Percentiles rank a stretch among this genome's conserved stretches.
Conservation (phyloP, 2,888 invertebrate species). For the Lymantria dispar region DNA sequence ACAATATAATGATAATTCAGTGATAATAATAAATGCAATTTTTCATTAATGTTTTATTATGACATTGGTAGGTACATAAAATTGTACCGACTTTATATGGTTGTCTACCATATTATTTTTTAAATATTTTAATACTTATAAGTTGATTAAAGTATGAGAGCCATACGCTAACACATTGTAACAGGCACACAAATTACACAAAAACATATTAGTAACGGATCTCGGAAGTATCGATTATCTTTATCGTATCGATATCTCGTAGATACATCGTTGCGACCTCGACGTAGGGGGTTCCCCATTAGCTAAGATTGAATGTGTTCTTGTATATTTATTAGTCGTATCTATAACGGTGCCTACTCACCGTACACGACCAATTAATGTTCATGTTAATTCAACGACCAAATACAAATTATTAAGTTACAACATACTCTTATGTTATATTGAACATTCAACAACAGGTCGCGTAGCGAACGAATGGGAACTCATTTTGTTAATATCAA, state of each 20-base stretch:
- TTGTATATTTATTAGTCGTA: conserved; percentile 5
- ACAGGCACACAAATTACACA: conserved; percentile 15
- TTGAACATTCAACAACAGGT: no score
- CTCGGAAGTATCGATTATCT: conserved; percentile 36
- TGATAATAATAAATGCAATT: no score
- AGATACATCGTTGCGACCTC: conserved; percentile 10
- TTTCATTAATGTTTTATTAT: no score
- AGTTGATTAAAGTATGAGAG: neutral
- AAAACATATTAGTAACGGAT: conserved; percentile 31
- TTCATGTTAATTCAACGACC: neutral
- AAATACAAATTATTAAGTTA: no score
- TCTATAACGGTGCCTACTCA: conserved; percentile 4
- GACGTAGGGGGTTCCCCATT: conserved; percentile 31
- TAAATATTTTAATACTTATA: no score
- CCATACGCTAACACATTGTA: conserved; percentile 7
- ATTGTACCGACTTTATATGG: no score
- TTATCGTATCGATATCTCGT: conserved; percentile 17
- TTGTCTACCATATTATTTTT: no score
- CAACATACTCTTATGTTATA: no score
- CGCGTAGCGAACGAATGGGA: no score
- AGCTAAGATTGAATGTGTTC: conserved; percentile 16
- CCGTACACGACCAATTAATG: conserved; percentile 6
- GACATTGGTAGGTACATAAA: no score
- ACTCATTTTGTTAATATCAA: no score
- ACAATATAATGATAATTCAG: no score